A percentile compares a stretch with the other conserved stretches of the same genome.
Evolutionary conservation across 2,113 vertebrate genomes (phyloP).

Genomic region (Thunnus maccoyii): DNA sequence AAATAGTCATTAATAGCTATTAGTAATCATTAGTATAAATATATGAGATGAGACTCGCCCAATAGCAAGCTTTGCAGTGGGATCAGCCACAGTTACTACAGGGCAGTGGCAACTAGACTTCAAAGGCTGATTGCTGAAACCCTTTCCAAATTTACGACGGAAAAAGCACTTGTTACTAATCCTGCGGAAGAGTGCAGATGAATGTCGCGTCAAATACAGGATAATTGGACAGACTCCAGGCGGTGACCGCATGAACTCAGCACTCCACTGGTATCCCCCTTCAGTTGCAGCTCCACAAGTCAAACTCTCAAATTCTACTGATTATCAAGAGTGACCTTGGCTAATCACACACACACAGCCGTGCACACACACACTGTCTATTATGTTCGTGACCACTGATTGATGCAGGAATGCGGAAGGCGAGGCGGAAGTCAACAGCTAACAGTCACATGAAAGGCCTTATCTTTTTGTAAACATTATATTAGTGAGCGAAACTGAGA

Average conservation of each 20-base stretch:
- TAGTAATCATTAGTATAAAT: slow-evolving; percentile 8
- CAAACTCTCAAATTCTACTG: slow-evolving; percentile 17
- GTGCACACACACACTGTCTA: slow-evolving; percentile 11
- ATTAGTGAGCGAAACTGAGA: slow-evolving; percentile 39
- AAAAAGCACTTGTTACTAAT: not conserved
- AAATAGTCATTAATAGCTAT: slow-evolving; percentile 13
- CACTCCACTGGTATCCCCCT: slow-evolving; percentile 1
- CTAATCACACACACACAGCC: slow-evolving; percentile 17
- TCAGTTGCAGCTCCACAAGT: slow-evolving; percentile 16
- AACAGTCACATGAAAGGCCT: slow-evolving; percentile 70
- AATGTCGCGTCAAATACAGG: not conserved
- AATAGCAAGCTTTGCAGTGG: not conserved
- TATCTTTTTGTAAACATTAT: slow-evolving; percentile 73
- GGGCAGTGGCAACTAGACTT: not conserved
- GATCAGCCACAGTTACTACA: not conserved
- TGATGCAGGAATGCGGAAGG: slow-evolving; percentile 76
- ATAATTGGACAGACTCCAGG: not conserved
- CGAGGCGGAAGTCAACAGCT: slow-evolving; percentile 58
- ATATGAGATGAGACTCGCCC: not conserved
- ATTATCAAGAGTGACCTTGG: slow-evolving; percentile 36
- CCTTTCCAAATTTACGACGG: not conserved
- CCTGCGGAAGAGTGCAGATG: not conserved
- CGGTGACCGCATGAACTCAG: not conserved
- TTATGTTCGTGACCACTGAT: slow-evolving; percentile 49
- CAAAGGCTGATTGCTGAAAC: not conserved